Percentiles rank a stretch among this genome's conserved stretches.
phyloP scores from a whole-genome alignment of 2,888 invertebrate genomes.

The Lordiphosa andalusiaca region DNA sequence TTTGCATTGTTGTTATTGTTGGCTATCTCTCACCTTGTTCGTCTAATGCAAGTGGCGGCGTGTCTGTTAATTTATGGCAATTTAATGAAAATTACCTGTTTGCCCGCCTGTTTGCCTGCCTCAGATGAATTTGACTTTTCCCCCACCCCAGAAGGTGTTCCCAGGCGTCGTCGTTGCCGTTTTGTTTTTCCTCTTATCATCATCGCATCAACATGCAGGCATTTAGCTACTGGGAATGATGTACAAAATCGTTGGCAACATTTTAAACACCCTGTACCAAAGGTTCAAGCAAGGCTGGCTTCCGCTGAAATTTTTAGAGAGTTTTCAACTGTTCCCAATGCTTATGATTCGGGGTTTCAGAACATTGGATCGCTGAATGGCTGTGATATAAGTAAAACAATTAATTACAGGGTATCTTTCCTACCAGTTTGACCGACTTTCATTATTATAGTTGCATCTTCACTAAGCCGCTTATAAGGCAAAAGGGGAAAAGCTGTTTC shows the following conservation, averaged over 20 bases:
- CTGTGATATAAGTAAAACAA: no score
- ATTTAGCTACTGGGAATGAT: slow-evolving; percentile 49
- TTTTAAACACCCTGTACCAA: no score
- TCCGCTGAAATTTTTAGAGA: no score
- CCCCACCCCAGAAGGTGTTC: slow-evolving; percentile 35
- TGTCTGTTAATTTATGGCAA: slow-evolving; percentile 64
- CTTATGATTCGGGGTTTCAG: no score
- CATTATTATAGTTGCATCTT: slow-evolving; percentile 21
- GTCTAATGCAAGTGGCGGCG: slow-evolving; percentile 47
- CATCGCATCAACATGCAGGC: slow-evolving; percentile 6
- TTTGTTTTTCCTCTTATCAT: slow-evolving; percentile 34
- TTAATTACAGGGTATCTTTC: no score
- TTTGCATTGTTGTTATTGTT: slow-evolving; percentile 50
- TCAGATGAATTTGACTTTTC: not conserved
- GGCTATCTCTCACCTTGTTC: slow-evolving; percentile 47
- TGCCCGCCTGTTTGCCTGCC: slow-evolving; percentile 3
- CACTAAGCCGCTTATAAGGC: slow-evolving; percentile 60
- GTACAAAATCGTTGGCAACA: not conserved
- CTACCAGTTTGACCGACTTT: not conserved
- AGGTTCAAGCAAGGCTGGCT: no score
- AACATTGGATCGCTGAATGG: no score
- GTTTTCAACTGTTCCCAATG: no score
- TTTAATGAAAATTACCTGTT: slow-evolving; percentile 59
- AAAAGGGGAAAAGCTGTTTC: not conserved
- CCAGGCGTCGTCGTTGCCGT: slow-evolving; percentile 38